Base-by-base conservation (phyloP, 2,113 vertebrate genomes). In the Numenius arquata region DNA sequence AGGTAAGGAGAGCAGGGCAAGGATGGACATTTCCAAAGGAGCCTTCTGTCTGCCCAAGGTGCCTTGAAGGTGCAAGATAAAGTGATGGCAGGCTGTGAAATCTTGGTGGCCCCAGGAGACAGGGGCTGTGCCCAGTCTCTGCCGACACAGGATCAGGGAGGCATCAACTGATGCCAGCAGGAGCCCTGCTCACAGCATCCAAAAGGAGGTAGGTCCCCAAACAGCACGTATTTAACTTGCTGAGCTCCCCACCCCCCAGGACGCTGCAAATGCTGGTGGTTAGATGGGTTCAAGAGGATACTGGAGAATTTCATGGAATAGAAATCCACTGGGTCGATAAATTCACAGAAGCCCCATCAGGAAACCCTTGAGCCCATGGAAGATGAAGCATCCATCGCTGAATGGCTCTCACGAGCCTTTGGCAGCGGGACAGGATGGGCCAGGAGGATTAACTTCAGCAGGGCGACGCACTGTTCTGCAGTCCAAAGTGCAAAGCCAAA, bases 221-320 rank as follows among this genome's bases (percentile, higher is more conserved):
- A 40, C 8, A 6, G 1, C 15, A 22, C 0, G 0, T 17, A 0
- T 77, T n/a, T 18, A 20, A 63, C 6, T 59, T n/a, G 12, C 53
- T 73, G 58, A 81, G 63, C 43, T 68, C 56, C 32, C n/a, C 58
- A n/a, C 14, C 43, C 21, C 48, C 13, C 43, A 23, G 70, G 41
- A 26, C 0, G 2, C 41, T 8, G 23, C 40, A 63, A 65, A 41
- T 70, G 19, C 50, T 4, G 2, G 2, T 11, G 32, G 48, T 34
- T 56, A 38, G 14, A 0, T 3, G 56, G 15, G 20, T 26, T 48
- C 2, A 0, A 21, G 61, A 66, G 34, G 36, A 15, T 3, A 9
- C 23, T 4, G 27, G 36, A 32, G 55, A 45, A 47, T 9, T 11
- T 86, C 4, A 29, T 2, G 36, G 67, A 15, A 19, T 22, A 41